Base-by-base conservation (phyloP, 2,797 vertebrate genomes). In the Gymnocypris eckloni region DNA sequence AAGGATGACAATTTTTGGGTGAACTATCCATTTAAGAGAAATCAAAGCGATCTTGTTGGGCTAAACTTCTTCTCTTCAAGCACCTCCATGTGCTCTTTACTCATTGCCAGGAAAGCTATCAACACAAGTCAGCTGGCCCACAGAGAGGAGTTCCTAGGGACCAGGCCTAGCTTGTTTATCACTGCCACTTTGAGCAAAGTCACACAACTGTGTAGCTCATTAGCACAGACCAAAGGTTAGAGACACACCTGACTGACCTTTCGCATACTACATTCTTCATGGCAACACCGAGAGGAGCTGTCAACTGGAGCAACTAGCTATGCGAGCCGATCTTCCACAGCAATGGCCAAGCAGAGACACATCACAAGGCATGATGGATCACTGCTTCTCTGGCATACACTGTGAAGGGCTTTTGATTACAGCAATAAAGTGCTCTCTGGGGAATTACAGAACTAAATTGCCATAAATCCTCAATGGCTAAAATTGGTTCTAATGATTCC, bases 51-150 rank as follows among this genome's bases (percentile, higher is more conserved):
- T 37, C 15, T 37, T 61, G 10, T 25, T 61, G 33, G 28, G 28
- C 28, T 16, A 67, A 6, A 67, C 15, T 7, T 67, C 28, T 7
- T 67, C 64, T 37, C 28, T 67, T 66, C 37, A 67, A 37, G 64
- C 64, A 67, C 64, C 28, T 67, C 37, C 15, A 67, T 37, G 25
- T 61, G 94, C 91, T 92, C 91, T 91, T 90, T 89, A 84, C 84
- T 86, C 80, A 72, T 89, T 96, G 96, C 96, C 96, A 97, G 94
- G 95, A 96, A 96, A 95, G 90, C 94, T 96, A 94, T 97, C 94
- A 94, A 91, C 91, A 90, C 90, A 94, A 93, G 93, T 94, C 94
- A 91, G 89, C 84, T 86, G 91, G 92, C 91, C 93, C 93, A 92
- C 89, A 94, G 91, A 87, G 94, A 95, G 94, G 90, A 93, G 90